Percentiles rank a stretch among this genome's conserved stretches.
Evolutionary conservation across 2,113 vertebrate species (phyloP).

Genomic region (Clarias macrocephalus): DNA sequence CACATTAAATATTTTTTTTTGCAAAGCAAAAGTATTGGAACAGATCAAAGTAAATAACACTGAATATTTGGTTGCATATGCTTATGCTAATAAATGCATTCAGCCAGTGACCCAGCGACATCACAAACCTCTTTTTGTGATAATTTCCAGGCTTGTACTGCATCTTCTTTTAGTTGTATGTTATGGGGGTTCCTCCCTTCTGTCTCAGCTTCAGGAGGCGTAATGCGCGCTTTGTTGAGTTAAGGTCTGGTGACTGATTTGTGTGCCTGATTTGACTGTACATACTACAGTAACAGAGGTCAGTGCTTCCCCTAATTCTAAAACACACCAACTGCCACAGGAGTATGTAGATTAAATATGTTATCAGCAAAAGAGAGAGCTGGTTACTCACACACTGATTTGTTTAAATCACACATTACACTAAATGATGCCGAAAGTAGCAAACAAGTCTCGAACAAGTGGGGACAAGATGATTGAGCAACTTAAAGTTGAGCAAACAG

Average conservation of each 20-base stretch:
- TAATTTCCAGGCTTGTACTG: not conserved
- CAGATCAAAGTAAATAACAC: not conserved
- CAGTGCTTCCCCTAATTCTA: not conserved
- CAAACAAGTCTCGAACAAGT: not conserved
- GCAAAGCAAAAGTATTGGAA: not conserved
- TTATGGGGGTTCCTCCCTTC: not conserved
- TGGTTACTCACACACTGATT: not conserved
- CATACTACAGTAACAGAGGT: not conserved
- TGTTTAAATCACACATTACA: not conserved
- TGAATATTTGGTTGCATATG: not conserved
- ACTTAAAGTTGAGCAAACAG: constrained; percentile 8
- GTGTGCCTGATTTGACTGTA: not conserved
- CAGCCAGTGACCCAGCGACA: not conserved
- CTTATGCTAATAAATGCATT: not conserved
- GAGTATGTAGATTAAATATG: not conserved
- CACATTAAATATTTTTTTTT: too few relatives aligned
- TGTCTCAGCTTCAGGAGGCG: not conserved
- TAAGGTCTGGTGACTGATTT: not conserved
- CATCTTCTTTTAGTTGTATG: not conserved
- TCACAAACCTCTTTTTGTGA: not conserved
- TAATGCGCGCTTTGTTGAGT: not conserved
- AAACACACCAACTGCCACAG: not conserved
- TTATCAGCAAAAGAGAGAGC: not conserved
- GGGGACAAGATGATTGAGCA: constrained; percentile 20
- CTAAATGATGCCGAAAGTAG: not conserved